Evolutionary conservation across 1,140 invertebrate species (phyloP), one percentile per base, ranked within the genome.

Genomic region (Pseudomyrmex pallidus): DNA sequence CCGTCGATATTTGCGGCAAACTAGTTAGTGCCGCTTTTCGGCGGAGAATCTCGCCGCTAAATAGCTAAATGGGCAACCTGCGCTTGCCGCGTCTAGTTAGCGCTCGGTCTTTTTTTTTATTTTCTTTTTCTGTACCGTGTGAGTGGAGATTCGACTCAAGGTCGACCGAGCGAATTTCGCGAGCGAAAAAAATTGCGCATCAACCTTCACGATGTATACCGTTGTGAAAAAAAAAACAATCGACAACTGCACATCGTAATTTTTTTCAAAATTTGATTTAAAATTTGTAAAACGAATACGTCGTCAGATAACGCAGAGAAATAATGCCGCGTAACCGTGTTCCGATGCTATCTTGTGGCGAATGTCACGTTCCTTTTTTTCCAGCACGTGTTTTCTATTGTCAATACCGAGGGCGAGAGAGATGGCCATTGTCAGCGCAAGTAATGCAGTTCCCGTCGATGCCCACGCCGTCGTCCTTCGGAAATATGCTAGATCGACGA

Each of bases 1-100:
- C 7, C 56, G 12, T n/a, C 54, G 44, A 70, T 56, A 73, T 17
- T 22, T 48, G 67, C 56, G 66, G 54, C 25, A 22, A 63, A 54
- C 25, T 44, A 68, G 76, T 74, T 74, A 66, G 68, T 72, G 54
- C 67, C 22, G 68, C 56, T 52, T 83, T 78, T 15, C 50, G 84
- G 52, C 63, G 63, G 59, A 86, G 57, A 83, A 57, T 74, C 50
- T 10, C 44, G 22, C 46, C 64, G 70, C 84, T 72, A 87, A 87
- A 70, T 87, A 84, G 70, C 77, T 72, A 87, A 87, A 70, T 87
- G 84, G 85, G 25, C 52, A 70, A 73, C n/a, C 13, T 54, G 77
- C 54, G 85, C 35, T 25, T 25, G 15, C 35, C 20, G 35, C 59
- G 78, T 56, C 56, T 70, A 70, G 80, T 86, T 86, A 86, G 63